A percentile compares a stretch with the other conserved stretches of the same genome.
phyloP scores from a whole-genome alignment of 2,797 vertebrate species.

The Acanthornis magna region DNA sequence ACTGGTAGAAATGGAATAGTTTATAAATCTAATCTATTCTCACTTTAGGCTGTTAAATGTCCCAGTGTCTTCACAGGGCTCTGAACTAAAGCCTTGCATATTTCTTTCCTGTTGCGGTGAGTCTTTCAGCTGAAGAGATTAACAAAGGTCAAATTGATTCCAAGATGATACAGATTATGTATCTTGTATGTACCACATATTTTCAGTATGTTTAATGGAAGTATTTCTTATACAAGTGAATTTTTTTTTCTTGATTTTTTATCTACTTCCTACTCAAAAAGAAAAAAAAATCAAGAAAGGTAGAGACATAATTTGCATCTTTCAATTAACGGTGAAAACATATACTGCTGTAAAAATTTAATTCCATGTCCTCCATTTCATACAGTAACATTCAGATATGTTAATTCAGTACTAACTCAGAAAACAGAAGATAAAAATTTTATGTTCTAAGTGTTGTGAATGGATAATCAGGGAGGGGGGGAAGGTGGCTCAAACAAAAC shows the following conservation, averaged over 20 bases:
- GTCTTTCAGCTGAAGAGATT: not conserved
- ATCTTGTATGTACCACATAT: not conserved
- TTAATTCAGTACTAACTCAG: not conserved
- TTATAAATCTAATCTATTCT: conserved; percentile 34
- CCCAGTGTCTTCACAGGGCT: not conserved
- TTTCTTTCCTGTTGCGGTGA: not conserved
- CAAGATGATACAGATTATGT: not conserved
- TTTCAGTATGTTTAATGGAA: not conserved
- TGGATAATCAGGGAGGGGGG: not conserved
- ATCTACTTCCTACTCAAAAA: not conserved
- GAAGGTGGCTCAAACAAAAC: not conserved
- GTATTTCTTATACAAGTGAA: not conserved
- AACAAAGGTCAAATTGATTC: not conserved
- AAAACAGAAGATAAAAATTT: not conserved
- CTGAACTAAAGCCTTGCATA: not conserved
- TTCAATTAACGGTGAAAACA: not conserved
- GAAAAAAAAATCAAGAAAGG: not conserved
- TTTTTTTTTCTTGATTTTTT: not conserved
- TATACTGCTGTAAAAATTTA: not conserved
- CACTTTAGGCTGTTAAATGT: conserved; percentile 14
- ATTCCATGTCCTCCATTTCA: not conserved
- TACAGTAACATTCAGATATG: not conserved
- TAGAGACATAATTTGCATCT: not conserved
- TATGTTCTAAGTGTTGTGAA: not conserved
- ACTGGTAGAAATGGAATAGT: not conserved